Evolutionary conservation across 1,140 invertebrate genomes (phyloP), one percentile per base, ranked within the genome.

Genomic region (Nixonia krombeini): DNA sequence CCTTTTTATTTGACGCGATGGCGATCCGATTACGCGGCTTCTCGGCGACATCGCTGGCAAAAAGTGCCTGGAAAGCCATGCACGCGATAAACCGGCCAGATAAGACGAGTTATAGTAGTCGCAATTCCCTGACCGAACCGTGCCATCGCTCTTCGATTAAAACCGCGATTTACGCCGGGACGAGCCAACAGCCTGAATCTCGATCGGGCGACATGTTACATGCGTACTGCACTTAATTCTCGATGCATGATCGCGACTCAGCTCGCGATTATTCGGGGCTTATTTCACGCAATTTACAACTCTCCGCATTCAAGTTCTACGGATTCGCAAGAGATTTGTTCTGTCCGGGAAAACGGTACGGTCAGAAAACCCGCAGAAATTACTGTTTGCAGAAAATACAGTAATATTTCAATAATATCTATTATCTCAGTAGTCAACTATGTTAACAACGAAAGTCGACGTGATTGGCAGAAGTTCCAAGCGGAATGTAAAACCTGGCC

Each of bases 71-170:
- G 42, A 52, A 61, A 51, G 25, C 29, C 40, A 21, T 45, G 38
- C 23, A 50, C 44, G 44, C 31, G 57, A 52, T 61, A 61, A 61
- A 29, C 47, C 47, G n/a, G 47, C 26, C 31, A 61, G 57, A 61
- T 61, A 61, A 61, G 57, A 61, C 47, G 57, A 61, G 57, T 61
- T 61, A 61, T 61, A 51, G 57, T 40, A 59, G 56, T 59, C 40
- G 56, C 56, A 51, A 45, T 59, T 59, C 26, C 56, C 56, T 59
- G 38, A 51, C 46, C 38, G 28, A 59, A 59, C 21, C 40, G 42
- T 51, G 38, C 56, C 56, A 59, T 59, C 46, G 46, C 56, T 59
- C 56, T 59, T 59, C 56, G 57, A 61, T 61, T 61, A 51, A 52
- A 52, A 52, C 57, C 57, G 52, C 26, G 47, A 41, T 52, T 61